A percentile compares a stretch with the other conserved stretches of the same genome.
Evolutionary conservation across 2,797 vertebrate species (phyloP).

Genomic region (Lindbergichthys nudifrons): DNA sequence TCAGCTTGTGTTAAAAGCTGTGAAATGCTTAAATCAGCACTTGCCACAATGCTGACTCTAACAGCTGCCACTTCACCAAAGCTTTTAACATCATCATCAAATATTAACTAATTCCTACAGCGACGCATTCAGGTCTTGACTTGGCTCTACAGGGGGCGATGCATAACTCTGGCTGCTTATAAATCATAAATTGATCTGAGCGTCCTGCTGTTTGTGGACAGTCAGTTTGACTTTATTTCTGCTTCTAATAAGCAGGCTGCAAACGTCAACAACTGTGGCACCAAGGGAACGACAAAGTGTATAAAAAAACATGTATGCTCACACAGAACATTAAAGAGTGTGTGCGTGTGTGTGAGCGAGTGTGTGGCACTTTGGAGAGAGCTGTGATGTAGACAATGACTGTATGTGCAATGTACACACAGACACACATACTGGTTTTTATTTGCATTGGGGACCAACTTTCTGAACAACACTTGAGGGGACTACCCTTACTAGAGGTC

Average conservation of each 20-base stretch:
- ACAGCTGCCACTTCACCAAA: slow-evolving; percentile 46
- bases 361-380: not conserved
- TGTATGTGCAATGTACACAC: not conserved
- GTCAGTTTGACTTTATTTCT: slow-evolving; percentile 20
- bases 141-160: slow-evolving; percentile 23
- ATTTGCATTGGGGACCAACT: too few species aligned
- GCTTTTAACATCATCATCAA: slow-evolving; percentile 73
- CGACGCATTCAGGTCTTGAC: slow-evolving; percentile 36
- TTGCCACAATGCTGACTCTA: slow-evolving; percentile 61
- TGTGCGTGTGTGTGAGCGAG: not conserved
- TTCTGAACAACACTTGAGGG: too few species aligned
- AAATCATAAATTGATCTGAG: slow-evolving; percentile 59
- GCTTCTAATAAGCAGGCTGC: not conserved
- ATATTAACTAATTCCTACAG: slow-evolving; percentile 65
- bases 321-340: slow-evolving; percentile 27
- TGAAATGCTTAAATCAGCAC: slow-evolving; percentile 65
- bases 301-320: not conserved
- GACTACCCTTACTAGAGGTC: too few species aligned
- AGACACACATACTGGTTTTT: not conserved
- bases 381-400: not conserved
- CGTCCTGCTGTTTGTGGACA: slow-evolving; percentile 12
- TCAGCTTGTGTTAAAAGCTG: slow-evolving; percentile 32
- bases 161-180: slow-evolving; percentile 39
- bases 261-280: slow-evolving; percentile 16
- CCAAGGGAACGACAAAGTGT: slow-evolving; percentile 12